Evolutionary conservation across 2,113 vertebrate species (phyloP), one percentile per base, ranked within the genome.

Genomic region (Oncorhynchus nerka): DNA sequence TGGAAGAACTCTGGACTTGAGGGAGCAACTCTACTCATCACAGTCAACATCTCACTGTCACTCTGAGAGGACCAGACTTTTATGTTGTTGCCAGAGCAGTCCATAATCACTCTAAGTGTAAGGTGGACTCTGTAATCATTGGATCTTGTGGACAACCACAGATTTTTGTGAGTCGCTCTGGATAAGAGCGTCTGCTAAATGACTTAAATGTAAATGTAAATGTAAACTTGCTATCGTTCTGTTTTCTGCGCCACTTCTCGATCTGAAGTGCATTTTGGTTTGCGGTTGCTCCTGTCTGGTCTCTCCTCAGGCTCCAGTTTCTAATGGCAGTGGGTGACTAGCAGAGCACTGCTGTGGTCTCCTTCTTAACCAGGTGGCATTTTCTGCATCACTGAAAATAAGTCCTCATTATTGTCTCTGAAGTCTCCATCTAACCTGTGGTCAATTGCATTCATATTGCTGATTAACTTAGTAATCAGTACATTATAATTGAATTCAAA

Each of bases 341-440:
- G 22, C 22, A 64, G 22, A 26, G 62, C 62, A 11, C 12, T n/a
- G 62, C 62, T 4, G 62, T 64, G 62, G 39, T 39, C 39, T 26
- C 62, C 62, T 22, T 26, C 22, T 64, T 64, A 26, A 64, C 62
- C 22, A 64, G 22, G 62, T 64, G 62, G n/a, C 3, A 24, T 7
- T 64, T 20, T 26, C 62, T 64, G 62, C 22, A 26, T 26, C 62
- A 64, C 13, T 64, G 62, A 26, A 9, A 24, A 64, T 9, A 26
- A n/a, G 12, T 64, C 62, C n/a, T 64, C 62, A 64, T 64, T 64
- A 64, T n/a, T 64, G 62, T 64, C 24, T 12, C 61, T 64, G 61
- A 64, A 64, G 61, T 24, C 12, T 8, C 61, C 24, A 9, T 64
- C 61, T 64, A 20, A 64, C 61, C 61, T 64, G n/a, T 64, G 61